Evolutionary conservation across 2,888 invertebrate genomes (phyloP), one percentile per base, ranked within the genome.

Genomic region (Macroteleia sp.): DNA sequence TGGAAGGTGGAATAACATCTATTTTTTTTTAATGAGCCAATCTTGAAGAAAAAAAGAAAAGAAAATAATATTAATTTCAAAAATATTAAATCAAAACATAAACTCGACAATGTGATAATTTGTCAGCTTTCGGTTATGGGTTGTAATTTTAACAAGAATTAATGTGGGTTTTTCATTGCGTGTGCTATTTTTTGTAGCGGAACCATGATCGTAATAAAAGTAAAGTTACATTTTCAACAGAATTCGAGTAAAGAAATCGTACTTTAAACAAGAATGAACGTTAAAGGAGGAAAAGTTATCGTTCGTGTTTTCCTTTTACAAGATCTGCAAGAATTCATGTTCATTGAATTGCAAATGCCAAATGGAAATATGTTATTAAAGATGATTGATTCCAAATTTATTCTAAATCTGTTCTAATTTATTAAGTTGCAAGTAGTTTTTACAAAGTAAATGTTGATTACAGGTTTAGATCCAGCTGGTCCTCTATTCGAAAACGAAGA

Each of bases 401-500:
- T 39, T 16, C 19, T 8, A 32, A 8, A 9, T 30, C 17, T 48
- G 48, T 25, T 46, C 44, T 17, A n/a, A 30, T n/a, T n/a, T n/a
- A n/a, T n/a, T n/a, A n/a, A n/a, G 12, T 50, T 50, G 17, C 19
- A 25, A 48, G 16, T 44, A 1, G 19, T 17, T 17, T 3, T 12
- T 34, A 20, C 14, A 44, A 22, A 3, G 3, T 39, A n/a, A 30
- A 48, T 3, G 3, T 30, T 16, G 5, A 9, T 52, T 10, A 3
- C 89, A 95, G 96, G 96, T 64, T 91, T 97, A 77, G 97, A 97
- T 92, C 97, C 97, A 19, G 97, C 97, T 0, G 97, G 97, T 1
- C 98, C 98, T 0, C 93, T 98, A 0, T 98, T 98, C 90, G 97
- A 98, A 92, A 95, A 96, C 44, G 97, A 97, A 91, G 97, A 97